Conservation (phyloP, 2,113 vertebrate species). For the Plectropomus leopardus region DNA sequence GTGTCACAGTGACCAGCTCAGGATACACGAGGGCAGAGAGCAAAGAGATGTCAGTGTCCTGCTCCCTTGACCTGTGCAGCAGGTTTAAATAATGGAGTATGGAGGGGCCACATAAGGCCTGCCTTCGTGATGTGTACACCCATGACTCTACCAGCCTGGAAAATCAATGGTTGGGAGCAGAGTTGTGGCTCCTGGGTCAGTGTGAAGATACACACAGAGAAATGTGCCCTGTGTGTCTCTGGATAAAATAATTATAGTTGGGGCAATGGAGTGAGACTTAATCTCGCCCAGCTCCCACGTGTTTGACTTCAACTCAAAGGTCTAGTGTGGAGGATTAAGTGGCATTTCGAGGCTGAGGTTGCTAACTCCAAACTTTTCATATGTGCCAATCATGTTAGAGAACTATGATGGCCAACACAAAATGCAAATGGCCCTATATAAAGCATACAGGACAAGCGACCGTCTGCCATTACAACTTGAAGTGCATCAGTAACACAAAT, state of each 20-base stretch:
- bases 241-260: slow-evolving; percentile 13
- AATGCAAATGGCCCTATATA: too few species aligned
- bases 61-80: slow-evolving; percentile 50
- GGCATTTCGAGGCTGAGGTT: too few species aligned
- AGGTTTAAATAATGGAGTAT: slow-evolving; percentile 73
- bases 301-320: neutral
- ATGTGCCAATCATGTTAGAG: too few species aligned
- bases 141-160: slow-evolving; percentile 42
- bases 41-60: slow-evolving; percentile 36
- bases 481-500: too few species aligned
- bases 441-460: too few species aligned
- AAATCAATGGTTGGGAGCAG: slow-evolving; percentile 72
- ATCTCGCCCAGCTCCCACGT: neutral
- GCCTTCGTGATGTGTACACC: slow-evolving; percentile 30
- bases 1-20: neutral
- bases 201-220: slow-evolving; percentile 29
- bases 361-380: too few species aligned
- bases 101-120: slow-evolving; percentile 22
- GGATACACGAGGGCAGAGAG: slow-evolving; percentile 32
- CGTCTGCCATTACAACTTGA: too few species aligned
- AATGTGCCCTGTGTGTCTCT: slow-evolving; percentile 22
- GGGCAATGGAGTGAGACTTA: slow-evolving; percentile 1
- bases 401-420: too few species aligned
- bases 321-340: too few species aligned
- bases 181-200: slow-evolving; percentile 48